phyloP scores from a whole-genome alignment of 2,888 invertebrate genomes.

The Synanthedon formicaeformis region DNA sequence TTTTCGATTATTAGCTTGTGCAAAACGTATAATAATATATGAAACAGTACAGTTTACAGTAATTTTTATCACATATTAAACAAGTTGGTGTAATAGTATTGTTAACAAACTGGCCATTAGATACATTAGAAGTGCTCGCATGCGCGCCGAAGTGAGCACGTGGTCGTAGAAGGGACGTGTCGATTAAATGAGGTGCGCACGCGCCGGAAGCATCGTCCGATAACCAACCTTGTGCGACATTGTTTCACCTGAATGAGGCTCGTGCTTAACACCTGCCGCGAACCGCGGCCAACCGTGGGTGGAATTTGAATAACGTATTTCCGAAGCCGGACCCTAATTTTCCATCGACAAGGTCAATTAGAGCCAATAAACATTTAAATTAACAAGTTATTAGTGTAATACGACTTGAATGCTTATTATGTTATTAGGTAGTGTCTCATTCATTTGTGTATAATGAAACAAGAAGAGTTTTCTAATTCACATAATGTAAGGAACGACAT shows the following conservation, averaged over 20 bases:
- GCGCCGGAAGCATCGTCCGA: constrained; percentile 36
- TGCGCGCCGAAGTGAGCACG: constrained; percentile 30
- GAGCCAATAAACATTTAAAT: not conserved
- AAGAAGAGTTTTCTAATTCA: constrained; percentile 16
- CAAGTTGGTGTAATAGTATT: constrained; percentile 18
- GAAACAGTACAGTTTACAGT: no score
- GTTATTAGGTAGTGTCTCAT: constrained; percentile 1
- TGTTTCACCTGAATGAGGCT: constrained; percentile 17
- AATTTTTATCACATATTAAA: constrained; percentile 5
- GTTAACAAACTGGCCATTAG: constrained; percentile 28
- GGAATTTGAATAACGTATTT: constrained; percentile 32
- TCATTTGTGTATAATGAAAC: constrained; percentile 14
- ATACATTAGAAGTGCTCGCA: constrained; percentile 21
- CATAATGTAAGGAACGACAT: constrained; percentile 15
- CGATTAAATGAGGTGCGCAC: constrained; percentile 26
- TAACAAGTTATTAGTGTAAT: not conserved
- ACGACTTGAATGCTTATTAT: not conserved
- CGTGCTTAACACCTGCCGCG: constrained; percentile 25
- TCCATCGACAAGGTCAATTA: constrained; percentile 1
- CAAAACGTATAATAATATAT: no score
- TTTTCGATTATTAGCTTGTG: no score
- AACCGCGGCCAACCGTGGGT: constrained; percentile 22
- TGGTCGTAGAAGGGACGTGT: constrained; percentile 22
- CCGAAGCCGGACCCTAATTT: constrained; percentile 13
- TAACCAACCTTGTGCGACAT: constrained; percentile 31